Percentiles rank a stretch among this genome's conserved stretches.
phyloP scores from a whole-genome alignment of 2,113 vertebrate genomes.

The Deroptyus accipitrinus region DNA sequence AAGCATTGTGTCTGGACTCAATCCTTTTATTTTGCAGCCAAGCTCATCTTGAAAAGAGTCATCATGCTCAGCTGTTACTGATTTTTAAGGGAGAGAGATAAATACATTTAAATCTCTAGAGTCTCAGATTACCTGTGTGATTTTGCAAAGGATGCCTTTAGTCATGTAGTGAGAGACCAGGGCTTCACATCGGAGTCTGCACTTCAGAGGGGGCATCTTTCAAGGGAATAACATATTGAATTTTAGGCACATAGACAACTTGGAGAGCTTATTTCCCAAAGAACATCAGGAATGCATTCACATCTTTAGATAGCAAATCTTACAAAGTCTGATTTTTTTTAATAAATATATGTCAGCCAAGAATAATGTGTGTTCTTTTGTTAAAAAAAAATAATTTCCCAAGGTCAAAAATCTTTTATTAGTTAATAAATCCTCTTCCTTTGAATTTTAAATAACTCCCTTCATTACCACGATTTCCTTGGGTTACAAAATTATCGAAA shows the following conservation, averaged over 20 bases:
- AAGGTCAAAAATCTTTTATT: not conserved
- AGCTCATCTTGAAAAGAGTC: not conserved
- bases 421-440: not conserved
- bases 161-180: not conserved
- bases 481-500: not conserved
- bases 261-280: not conserved
- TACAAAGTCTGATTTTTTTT: not conserved
- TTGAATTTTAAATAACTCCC: not conserved
- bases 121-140: not conserved
- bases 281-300: not conserved
- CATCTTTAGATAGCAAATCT: not conserved
- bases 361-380: not conserved
- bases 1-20: not conserved
- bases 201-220: not conserved
- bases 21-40: not conserved
- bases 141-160: not conserved
- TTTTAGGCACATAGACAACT: not conserved
- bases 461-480: not conserved
- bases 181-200: not conserved
- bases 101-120: not conserved
- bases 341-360: not conserved
- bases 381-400: not conserved
- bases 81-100: not conserved
- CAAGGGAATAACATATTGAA: not conserved
- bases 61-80: not conserved